phyloP scores from a whole-genome alignment of 2,888 invertebrate species.

The Ischnura elegans region DNA sequence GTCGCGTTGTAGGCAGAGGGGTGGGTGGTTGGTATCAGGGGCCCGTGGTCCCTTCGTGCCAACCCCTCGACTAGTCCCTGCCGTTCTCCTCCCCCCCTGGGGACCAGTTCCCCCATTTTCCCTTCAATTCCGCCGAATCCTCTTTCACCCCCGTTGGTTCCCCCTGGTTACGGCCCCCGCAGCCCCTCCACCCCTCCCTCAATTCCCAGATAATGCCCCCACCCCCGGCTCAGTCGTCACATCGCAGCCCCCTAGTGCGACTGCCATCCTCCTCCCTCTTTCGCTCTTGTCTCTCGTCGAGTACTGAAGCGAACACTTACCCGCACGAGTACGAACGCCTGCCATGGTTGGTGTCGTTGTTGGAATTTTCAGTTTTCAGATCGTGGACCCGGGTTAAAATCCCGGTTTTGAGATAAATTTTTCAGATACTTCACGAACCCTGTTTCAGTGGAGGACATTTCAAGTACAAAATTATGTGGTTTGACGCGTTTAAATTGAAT shows the following conservation, averaged over 20 bases:
- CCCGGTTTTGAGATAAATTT: too few relatives aligned
- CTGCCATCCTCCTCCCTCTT: neutral
- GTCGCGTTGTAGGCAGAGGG: neutral
- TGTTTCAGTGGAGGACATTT: too few relatives aligned
- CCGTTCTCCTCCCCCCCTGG: neutral
- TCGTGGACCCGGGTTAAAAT: too few relatives aligned
- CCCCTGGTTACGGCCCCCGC: neutral
- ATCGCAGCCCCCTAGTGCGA: neutral
- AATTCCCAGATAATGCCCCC: neutral
- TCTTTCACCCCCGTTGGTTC: neutral
- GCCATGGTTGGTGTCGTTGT: neutral
- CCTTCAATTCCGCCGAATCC: slow-evolving; percentile 26
- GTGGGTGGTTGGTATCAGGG: neutral
- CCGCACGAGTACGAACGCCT: neutral
- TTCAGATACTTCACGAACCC: too few relatives aligned
- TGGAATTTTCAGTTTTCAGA: neutral
- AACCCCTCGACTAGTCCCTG: too few relatives aligned
- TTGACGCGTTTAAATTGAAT: too few relatives aligned
- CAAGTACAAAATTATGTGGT: too few relatives aligned
- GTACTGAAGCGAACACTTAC: neutral
- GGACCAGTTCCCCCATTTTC: neutral
- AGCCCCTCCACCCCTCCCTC: neutral
- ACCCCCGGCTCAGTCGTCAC: neutral
- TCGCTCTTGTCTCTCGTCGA: neutral
- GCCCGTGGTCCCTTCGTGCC: neutral